phyloP scores from a whole-genome alignment of 2,888 invertebrate genomes.

The Formica aserva region DNA sequence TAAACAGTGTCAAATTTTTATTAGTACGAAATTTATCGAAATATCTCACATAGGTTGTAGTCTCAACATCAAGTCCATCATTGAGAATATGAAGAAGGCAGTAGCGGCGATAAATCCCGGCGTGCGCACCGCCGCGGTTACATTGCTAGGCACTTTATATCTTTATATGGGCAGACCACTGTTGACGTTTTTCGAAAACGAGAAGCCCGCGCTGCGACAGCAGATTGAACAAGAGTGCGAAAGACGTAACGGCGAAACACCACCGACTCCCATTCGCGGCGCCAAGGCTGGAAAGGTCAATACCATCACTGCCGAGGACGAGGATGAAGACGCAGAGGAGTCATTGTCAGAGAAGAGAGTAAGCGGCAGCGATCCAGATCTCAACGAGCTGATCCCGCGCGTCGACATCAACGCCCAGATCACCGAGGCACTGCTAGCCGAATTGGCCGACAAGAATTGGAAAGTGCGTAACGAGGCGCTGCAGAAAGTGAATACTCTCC shows the following conservation, averaged over 20 bases:
- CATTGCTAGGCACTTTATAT: conserved; percentile 92
- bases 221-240: conserved; percentile 95
- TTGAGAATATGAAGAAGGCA: conserved; percentile 93
- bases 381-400: conserved; percentile 90
- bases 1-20: conserved; percentile 2
- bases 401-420: conserved; percentile 94
- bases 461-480: conserved; percentile 89
- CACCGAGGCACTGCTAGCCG: conserved; percentile 92
- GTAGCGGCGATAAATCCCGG: conserved; percentile 94
- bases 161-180: conserved; percentile 93
- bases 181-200: conserved; percentile 93
- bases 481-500: conserved; percentile 89
- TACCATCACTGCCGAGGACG: conserved; percentile 59
- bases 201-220: conserved; percentile 94
- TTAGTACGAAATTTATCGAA: conserved; percentile 17
- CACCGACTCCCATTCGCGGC: conserved; percentile 78
- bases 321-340: conserved; percentile 86
- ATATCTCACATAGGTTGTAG: conserved; percentile 78
- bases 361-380: conserved; percentile 86
- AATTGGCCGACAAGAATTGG: conserved; percentile 97
- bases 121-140: conserved; percentile 92
- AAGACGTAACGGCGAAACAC: conserved; percentile 86
- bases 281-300: conserved; percentile 73
- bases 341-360: conserved; percentile 80
- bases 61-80: conserved; percentile 90